Conservation (phyloP, 2,113 vertebrate genomes). For the Sclerurus mexicanus region DNA sequence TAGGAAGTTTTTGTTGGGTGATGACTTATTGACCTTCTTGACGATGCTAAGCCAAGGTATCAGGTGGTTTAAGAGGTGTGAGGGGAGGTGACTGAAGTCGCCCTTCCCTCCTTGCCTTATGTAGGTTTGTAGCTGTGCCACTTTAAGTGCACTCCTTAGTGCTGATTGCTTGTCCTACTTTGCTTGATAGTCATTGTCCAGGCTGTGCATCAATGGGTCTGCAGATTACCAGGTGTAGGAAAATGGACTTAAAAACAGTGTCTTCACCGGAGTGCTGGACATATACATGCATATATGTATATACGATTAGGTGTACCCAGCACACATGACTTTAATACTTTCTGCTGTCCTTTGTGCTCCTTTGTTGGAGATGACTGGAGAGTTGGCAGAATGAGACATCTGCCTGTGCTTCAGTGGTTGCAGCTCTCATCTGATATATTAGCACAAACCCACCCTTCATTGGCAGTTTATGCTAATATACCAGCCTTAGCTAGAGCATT, state of each 20-base stretch:
- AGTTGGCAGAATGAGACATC: conserved; percentile 36
- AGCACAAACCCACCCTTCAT: conserved; percentile 45
- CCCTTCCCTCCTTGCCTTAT: background rate
- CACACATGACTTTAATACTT: background rate
- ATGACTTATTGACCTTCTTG: background rate
- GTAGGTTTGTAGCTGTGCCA: background rate
- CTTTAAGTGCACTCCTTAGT: background rate
- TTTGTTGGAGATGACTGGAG: background rate
- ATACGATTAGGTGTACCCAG: background rate
- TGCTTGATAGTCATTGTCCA: background rate
- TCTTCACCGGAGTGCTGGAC: background rate
- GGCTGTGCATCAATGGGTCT: background rate
- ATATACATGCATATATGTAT: too few species aligned
- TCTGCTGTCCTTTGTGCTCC: background rate
- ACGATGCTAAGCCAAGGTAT: background rate
- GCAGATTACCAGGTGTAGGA: background rate
- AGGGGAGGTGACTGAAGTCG: background rate
- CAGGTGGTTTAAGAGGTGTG: background rate
- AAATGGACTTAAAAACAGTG: background rate
- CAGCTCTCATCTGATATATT: conserved; percentile 45
- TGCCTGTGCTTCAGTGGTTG: conserved; percentile 4
- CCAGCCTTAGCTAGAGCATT: background rate
- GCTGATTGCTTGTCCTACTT: background rate
- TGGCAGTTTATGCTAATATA: conserved; percentile 46
- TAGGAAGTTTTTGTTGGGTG: background rate